These are phyloP conservation scores for Tetrax tetrax DNA, from an alignment of 2,113 vertebrate species.

Conservation along the genomic window DNA sequence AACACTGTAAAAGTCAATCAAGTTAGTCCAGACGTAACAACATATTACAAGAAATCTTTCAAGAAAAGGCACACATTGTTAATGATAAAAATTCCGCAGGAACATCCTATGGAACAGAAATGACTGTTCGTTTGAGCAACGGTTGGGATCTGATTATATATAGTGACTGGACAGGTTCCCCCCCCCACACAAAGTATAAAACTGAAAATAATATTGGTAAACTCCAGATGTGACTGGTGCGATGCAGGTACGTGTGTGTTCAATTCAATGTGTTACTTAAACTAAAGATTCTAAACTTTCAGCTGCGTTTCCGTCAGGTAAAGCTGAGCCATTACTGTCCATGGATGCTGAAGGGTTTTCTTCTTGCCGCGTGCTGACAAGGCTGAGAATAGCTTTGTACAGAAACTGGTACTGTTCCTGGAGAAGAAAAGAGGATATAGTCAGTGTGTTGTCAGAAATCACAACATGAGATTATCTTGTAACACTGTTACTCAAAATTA, in stretches of 20 bases:
- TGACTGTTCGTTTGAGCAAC: constrained; percentile 25
- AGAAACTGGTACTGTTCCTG: constrained; percentile 97
- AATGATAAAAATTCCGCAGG: constrained; percentile 76
- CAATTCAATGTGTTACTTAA: constrained; percentile 65
- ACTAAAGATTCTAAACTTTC: constrained; percentile 96
- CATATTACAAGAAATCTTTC: constrained; percentile 79
- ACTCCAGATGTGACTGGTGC: background rate
- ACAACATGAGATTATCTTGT: background rate
- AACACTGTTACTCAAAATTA: background rate
- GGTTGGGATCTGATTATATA: constrained; percentile 30
- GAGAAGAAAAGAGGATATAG: background rate
- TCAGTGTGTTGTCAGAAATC: background rate
- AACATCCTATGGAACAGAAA: constrained; percentile 57
- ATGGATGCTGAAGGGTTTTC: constrained; percentile 82
- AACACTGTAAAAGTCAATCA: constrained; percentile 78
- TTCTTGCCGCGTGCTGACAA: constrained; percentile 89
- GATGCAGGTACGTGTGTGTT: background rate
- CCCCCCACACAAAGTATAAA: background rate
- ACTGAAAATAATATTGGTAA: constrained; percentile 42
- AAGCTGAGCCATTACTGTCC: constrained; percentile 85
- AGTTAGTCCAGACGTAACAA: constrained; percentile 82
- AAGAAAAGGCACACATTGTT: constrained; percentile 90
- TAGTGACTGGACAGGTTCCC: constrained; percentile 7
- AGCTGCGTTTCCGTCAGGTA: constrained; percentile 78
- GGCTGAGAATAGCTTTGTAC: constrained; percentile 94